Percentiles rank a stretch among this genome's conserved stretches.
Evolutionary conservation across 2,888 invertebrate genomes (phyloP).

Genomic region (Hartigia nigra): DNA sequence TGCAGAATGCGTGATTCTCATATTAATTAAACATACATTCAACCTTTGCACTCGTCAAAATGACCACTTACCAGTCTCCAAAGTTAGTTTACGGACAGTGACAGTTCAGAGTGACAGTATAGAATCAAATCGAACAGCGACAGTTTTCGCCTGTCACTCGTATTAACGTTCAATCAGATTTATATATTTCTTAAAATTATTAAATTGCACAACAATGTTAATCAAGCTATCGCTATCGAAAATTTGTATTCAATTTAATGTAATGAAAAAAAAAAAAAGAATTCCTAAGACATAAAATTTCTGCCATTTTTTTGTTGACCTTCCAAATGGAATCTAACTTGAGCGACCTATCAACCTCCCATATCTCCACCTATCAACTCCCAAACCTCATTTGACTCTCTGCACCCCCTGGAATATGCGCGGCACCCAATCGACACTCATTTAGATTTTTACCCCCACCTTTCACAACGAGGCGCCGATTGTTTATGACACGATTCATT

Average conservation of each 20-base stretch:
- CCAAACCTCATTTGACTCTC: not conserved
- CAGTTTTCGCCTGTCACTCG: not conserved
- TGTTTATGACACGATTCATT: conserved; percentile 63
- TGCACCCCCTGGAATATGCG: conserved; percentile 13
- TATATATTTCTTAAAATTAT: not conserved
- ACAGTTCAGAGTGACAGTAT: not conserved
- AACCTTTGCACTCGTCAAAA: not conserved
- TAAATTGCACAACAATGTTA: not conserved
- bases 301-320: not conserved
- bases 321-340: not conserved
- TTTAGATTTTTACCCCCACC: conserved; percentile 59
- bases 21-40: not conserved
- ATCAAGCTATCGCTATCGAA: not conserved
- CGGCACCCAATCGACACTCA: conserved; percentile 54
- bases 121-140: not conserved
- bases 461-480: conserved; percentile 30
- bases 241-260: not conserved
- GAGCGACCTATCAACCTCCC: not conserved
- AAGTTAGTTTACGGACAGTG: not conserved
- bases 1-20: not conserved
- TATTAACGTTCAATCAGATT: not conserved
- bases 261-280: not conserved
- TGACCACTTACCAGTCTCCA: not conserved
- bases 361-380: not conserved
- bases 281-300: not conserved